Percentiles rank a stretch among this genome's conserved stretches.
Evolutionary conservation across 2,888 invertebrate species (phyloP).

Genomic region (Cosmopolites sordidus): DNA sequence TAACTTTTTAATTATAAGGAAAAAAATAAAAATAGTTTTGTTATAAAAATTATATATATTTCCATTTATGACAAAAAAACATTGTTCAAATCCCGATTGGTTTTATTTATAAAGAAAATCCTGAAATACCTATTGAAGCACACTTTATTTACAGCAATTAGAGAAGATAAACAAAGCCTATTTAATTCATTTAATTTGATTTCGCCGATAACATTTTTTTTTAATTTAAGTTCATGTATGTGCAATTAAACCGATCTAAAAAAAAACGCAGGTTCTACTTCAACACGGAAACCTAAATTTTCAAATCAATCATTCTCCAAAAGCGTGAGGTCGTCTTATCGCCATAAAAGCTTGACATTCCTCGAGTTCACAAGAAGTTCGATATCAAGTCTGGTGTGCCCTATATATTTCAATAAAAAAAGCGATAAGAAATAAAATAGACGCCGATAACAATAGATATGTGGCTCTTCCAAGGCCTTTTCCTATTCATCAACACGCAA

Average conservation of each 20-base stretch:
- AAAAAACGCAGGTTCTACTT: slow-evolving; percentile 21
- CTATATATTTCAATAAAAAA: slow-evolving; percentile 7
- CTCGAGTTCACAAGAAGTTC: slow-evolving; percentile 18
- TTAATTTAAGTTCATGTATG: no score
- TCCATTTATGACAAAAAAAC: no score
- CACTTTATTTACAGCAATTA: no score
- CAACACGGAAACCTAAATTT: slow-evolving; percentile 26
- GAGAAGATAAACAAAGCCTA: no score
- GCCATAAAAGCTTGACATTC: slow-evolving; percentile 30
- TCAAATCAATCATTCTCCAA: slow-evolving; percentile 33
- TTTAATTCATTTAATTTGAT: no score
- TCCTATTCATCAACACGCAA: slow-evolving; percentile 30
- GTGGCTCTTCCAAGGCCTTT: neutral
- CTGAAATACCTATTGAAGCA: no score
- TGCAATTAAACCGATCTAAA: slow-evolving; percentile 14
- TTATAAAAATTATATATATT: no score
- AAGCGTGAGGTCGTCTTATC: slow-evolving; percentile 32
- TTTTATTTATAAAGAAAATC: no score
- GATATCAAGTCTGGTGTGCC: slow-evolving; percentile 6
- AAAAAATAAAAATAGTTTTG: no score
- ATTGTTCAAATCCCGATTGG: no score
- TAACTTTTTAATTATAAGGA: no score
- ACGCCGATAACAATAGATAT: slow-evolving; percentile 1
- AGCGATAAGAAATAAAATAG: neutral
- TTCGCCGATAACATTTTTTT: no score